Percentiles rank a stretch among this genome's conserved stretches.
Conservation (phyloP, 2,797 vertebrate species). For the Spheniscus humboldti region DNA sequence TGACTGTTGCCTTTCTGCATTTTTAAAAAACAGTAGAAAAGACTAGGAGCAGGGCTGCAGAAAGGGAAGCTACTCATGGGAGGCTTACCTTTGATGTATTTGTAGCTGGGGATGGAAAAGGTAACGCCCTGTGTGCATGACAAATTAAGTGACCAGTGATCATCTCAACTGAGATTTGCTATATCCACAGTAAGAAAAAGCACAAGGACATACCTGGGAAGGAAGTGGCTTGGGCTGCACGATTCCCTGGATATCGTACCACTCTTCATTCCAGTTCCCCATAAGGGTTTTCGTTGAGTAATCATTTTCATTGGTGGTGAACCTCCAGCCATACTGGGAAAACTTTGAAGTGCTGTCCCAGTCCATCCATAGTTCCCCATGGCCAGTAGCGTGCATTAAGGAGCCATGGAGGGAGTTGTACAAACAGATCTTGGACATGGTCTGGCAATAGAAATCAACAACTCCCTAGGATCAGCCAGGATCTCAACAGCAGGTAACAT, state of each 20-base stretch:
- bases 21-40: not conserved
- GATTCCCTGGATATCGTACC: constrained; percentile 22
- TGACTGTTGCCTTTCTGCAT: not conserved
- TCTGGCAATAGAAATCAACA: not conserved
- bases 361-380: constrained; percentile 60
- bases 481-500: not conserved
- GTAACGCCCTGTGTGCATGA: not conserved
- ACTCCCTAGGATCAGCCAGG: not conserved
- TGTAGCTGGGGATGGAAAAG: not conserved
- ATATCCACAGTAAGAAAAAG: not conserved
- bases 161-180: not conserved
- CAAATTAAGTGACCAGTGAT: not conserved
- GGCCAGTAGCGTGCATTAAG: constrained; percentile 51
- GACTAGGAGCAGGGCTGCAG: not conserved
- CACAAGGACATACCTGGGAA: constrained; percentile 48
- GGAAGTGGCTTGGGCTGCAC: constrained; percentile 56
- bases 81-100: too few species aligned
- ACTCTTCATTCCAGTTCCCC: constrained; percentile 72
- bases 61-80: not conserved
- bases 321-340: constrained; percentile 69
- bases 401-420: constrained; percentile 26
- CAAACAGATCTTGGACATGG: not conserved
- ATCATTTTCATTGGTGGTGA: constrained; percentile 60
- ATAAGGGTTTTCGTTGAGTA: constrained; percentile 48
- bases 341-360: constrained; percentile 52